phyloP scores from a whole-genome alignment of 2,113 vertebrate species.

The Calyptommatus sinebrachiatus region DNA sequence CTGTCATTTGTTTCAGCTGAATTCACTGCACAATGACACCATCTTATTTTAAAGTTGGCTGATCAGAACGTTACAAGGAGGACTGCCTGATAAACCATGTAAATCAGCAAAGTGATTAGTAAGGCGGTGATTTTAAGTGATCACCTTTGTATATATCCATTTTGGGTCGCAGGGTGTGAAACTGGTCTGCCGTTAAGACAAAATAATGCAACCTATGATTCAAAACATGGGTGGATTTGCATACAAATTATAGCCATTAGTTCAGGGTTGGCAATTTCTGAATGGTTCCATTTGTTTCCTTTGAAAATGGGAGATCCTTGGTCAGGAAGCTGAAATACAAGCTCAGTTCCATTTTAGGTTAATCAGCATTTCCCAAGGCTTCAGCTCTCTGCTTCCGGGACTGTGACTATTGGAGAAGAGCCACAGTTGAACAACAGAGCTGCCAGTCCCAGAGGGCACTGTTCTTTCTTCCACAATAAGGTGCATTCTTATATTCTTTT shows the following conservation, averaged over 20 bases:
- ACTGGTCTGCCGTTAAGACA: conserved; percentile 28
- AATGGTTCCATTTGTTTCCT: conserved; percentile 5
- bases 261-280: conserved; percentile 37
- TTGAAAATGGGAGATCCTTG: conserved; percentile 5
- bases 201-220: conserved; percentile 31
- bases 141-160: conserved; percentile 25
- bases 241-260: conserved; percentile 45
- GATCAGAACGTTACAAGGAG: not conserved
- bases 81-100: not conserved
- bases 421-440: not conserved
- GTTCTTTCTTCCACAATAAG: not conserved
- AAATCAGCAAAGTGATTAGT: not conserved
- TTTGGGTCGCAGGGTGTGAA: conserved; percentile 43
- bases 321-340: conserved; percentile 13
- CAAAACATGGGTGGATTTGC: conserved; percentile 40
- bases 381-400: not conserved
- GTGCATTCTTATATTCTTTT: not conserved
- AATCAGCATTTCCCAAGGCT: not conserved
- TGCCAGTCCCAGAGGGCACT: not conserved
- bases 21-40: not conserved
- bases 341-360: conserved; percentile 7
- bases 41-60: not conserved
- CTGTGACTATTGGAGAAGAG: not conserved
- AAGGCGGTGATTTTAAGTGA: conserved; percentile 32
- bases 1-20: not conserved